phyloP scores from a whole-genome alignment of 2,888 invertebrate species.

The Xestia rhomboidea region DNA sequence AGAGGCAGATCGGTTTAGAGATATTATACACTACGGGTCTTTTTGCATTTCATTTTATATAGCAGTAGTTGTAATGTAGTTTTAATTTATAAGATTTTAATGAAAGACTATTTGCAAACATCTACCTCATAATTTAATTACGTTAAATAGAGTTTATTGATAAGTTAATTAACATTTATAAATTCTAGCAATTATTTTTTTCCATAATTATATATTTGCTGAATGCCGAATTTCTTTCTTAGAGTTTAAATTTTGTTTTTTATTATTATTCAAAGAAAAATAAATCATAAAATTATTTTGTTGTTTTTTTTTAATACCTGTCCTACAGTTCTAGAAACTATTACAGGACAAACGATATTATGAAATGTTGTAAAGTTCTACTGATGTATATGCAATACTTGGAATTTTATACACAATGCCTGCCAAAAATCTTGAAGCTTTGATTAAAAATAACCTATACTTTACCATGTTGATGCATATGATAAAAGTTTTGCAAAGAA shows the following conservation, averaged over 20 bases:
- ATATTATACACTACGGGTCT: constrained; percentile 78
- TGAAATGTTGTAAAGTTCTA: not conserved
- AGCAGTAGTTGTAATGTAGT: constrained; percentile 77
- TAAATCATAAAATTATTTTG: constrained; percentile 79
- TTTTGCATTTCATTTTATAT: constrained; percentile 77
- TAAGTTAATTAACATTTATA: constrained; percentile 88
- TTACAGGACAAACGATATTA: not conserved
- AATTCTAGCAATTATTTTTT: constrained; percentile 85
- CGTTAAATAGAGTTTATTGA: constrained; percentile 86
- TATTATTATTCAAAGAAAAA: constrained; percentile 88
- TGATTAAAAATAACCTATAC: not conserved
- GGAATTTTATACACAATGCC: not conserved
- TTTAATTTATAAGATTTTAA: constrained; percentile 83
- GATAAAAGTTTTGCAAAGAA: constrained; percentile 2
- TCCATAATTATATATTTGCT: constrained; percentile 78
- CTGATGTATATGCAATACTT: not conserved
- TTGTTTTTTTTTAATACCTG: constrained; percentile 64
- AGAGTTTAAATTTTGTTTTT: constrained; percentile 89
- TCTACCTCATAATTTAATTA: constrained; percentile 90
- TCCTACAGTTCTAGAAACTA: not conserved
- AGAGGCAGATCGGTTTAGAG: constrained; percentile 62
- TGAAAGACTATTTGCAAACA: constrained; percentile 89
- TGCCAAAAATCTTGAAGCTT: not conserved
- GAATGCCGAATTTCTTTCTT: constrained; percentile 86
- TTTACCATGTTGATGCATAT: not conserved